Base-by-base conservation (phyloP, 2,797 vertebrate species). In the Diplodus puntazzo region DNA sequence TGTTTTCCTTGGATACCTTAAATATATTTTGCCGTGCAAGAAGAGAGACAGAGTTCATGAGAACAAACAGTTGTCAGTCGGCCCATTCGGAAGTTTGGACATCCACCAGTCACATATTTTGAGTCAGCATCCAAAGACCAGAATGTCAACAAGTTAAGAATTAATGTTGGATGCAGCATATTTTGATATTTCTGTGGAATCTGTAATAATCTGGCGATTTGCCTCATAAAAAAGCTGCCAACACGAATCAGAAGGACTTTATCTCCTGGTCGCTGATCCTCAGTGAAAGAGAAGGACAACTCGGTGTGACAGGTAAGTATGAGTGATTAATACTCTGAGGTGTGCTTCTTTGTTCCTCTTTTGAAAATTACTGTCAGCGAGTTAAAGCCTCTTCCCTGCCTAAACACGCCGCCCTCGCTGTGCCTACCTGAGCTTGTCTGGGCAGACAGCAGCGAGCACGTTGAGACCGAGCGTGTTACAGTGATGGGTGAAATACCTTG, bases 371-470 rank as follows among this genome's bases (percentile, higher is more conserved):
- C 82, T 82, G 87, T 82, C 84, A 84, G 87, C 7, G 42, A 73
- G 76, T 58, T 85, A 48, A 88, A 65, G 39, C 73, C 67, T 82
- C 65, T 23, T 57, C 77, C 73, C 54, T 91, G 92, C 81, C 87
- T 55, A 43, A 86, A 92, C 92, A 92, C 27, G 92, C 77, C 46
- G 43, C 66, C 77, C 25, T 69, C 27, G 27, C 77, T 49, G 20
- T 65, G 83, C 82, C 89, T 80, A 75, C 81, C 73, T 65, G 62
- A 45, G 82, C 91, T 77, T 92, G 92, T 87, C 87, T 69, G 91
- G 90, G 69, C 92, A 81, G 53, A 78, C 65, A 5, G 60, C 81
- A 48, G 27, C 53, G 14, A 77, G 73, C 50, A 21, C 39, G 27
- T 57, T 67, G 52, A 74, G 73, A 42, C 69, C 2, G 14, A 62